Percentiles rank a stretch among this genome's conserved stretches.
Evolutionary conservation across 2,888 invertebrate genomes (phyloP).

Genomic region (Morpho achilles): DNA sequence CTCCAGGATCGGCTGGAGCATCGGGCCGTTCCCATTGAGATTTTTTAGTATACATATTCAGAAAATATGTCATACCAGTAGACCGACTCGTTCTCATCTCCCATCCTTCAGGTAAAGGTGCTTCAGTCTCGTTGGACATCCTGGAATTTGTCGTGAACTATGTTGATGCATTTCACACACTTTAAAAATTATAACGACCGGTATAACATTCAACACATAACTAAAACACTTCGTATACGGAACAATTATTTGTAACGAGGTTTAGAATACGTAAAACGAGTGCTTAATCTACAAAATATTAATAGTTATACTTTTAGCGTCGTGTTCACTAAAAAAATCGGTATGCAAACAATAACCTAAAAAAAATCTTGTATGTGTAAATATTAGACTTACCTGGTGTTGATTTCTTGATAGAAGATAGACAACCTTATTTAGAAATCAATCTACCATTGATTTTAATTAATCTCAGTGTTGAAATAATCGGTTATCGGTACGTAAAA

Average conservation of each 20-base stretch:
- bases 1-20: constrained; percentile 85
- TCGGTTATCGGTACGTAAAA: too few relatives aligned
- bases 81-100: constrained; percentile 93
- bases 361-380: neutral
- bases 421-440: too few relatives aligned
- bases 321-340: too few relatives aligned
- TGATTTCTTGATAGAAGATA: neutral
- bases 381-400: neutral
- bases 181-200: too few relatives aligned
- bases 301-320: too few relatives aligned
- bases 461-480: too few relatives aligned
- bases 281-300: too few relatives aligned
- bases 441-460: too few relatives aligned
- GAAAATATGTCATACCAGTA: constrained; percentile 95
- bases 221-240: too few relatives aligned
- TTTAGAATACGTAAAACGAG: too few relatives aligned
- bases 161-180: constrained; percentile 17
- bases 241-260: too few relatives aligned
- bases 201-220: too few relatives aligned
- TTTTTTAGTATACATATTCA: constrained; percentile 97
- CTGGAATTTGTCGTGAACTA: constrained; percentile 47
- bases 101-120: constrained; percentile 92
- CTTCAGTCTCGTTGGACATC: constrained; percentile 66
- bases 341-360: constrained; percentile 1
- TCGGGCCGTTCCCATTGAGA: constrained; percentile 98